Evolutionary conservation across 1,140 invertebrate species (phyloP), one percentile per base, ranked within the genome.

Genomic region (Tetraneura akinire): DNA sequence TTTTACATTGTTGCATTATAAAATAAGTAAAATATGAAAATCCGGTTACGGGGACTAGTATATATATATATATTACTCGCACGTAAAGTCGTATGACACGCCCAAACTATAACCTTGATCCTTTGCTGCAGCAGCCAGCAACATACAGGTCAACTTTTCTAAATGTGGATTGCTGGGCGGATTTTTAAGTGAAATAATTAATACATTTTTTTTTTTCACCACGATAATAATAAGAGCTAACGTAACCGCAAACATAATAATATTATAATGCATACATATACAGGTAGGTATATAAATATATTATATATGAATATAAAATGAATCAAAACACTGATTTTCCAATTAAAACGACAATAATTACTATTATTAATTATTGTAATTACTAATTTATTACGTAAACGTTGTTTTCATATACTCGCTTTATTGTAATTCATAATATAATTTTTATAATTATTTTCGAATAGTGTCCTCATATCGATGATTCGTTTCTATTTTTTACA

Each of bases 61-160:
- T 74, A 29, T 37, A 14, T n/a, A 21, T 1, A 8, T 37, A n/a
- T 9, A 10, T 32, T 68, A n/a, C 64, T 45, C 18, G 68, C 23
- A 8, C 32, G 32, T 8, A 4, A 37, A 37, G 32, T 37, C 32
- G 71, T 29, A 57, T 53, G 29, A n/a, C 71, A 74, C 71, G 51
- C 71, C 71, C 71, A 74, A 74, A 74, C 18, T 4, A 37, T 53
- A 49, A 74, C 71, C 71, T 74, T 74, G 71, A 74, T 74, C 71
- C 71, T 74, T 74, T 57, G 71, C 71, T n/a, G 29, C n/a, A 13
- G 18, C 37, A 5, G 11, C 11, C 37, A 23, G 45, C 37, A 45
- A 32, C 64, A 68, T n/a, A n/a, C 64, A 45, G 64, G 64, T 68
- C 37, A 45, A 68, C 64, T 45, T 68, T 68, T 68, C 64, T 68